phyloP scores from a whole-genome alignment of 2,797 vertebrate genomes.

The Gila robusta region DNA sequence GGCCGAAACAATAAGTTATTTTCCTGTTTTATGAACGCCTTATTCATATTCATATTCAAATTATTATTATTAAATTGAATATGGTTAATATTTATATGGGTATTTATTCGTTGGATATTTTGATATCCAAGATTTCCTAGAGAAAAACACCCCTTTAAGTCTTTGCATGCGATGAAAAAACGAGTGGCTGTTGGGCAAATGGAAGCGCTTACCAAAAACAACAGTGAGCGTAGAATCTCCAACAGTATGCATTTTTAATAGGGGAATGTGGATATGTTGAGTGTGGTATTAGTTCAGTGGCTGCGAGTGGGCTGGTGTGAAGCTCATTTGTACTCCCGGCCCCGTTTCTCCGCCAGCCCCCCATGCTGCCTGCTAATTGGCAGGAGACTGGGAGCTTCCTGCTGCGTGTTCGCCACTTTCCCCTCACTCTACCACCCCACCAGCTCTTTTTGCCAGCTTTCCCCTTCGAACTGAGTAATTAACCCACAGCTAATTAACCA shows the following conservation, averaged over 20 bases:
- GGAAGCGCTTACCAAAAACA: slow-evolving; percentile 65
- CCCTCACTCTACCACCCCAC: slow-evolving; percentile 77
- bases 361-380: slow-evolving; percentile 83
- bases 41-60: background rate
- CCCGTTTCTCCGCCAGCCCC: slow-evolving; percentile 74
- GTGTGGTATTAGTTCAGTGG: slow-evolving; percentile 55
- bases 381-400: slow-evolving; percentile 83
- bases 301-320: slow-evolving; percentile 65
- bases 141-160: slow-evolving; percentile 9
- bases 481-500: slow-evolving; percentile 99
- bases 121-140: background rate
- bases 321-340: slow-evolving; percentile 80
- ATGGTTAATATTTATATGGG: slow-evolving; percentile 46
- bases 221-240: slow-evolving; percentile 59
- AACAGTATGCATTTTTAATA: slow-evolving; percentile 68
- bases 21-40: slow-evolving; percentile 60
- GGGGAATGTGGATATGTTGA: slow-evolving; percentile 59
- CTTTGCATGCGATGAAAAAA: slow-evolving; percentile 51
- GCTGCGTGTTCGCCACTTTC: slow-evolving; percentile 79
- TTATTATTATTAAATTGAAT: slow-evolving; percentile 43
- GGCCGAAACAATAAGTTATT: slow-evolving; percentile 59
- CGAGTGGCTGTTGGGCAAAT: slow-evolving; percentile 59
- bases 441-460: slow-evolving; percentile 73
- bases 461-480: slow-evolving; percentile 90
- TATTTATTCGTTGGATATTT: slow-evolving; percentile 1